phyloP scores from a whole-genome alignment of 2,797 vertebrate species.

The Parauchenoglanis punctatus region DNA sequence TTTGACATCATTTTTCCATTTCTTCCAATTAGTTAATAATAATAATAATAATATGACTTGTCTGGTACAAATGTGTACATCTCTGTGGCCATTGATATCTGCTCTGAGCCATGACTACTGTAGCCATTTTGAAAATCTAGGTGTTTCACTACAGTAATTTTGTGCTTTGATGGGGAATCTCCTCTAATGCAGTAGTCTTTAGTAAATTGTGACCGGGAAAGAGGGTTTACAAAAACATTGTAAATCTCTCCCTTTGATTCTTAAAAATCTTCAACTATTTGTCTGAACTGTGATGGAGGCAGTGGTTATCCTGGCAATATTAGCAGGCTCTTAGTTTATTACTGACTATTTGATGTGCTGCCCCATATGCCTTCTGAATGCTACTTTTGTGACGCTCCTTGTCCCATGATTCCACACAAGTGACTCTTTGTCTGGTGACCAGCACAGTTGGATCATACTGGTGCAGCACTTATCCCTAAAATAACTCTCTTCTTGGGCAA shows the following conservation, averaged over 20 bases:
- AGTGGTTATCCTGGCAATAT: background rate
- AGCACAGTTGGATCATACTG: background rate
- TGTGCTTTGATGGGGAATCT: background rate
- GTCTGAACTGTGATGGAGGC: background rate
- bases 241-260: background rate
- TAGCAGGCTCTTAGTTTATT: conserved; percentile 33
- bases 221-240: background rate
- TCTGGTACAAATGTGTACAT: background rate
- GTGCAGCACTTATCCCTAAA: background rate
- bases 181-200: background rate
- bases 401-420: conserved; percentile 45
- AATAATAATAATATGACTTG: background rate
- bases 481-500: conserved; percentile 36
- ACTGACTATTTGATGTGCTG: conserved; percentile 60
- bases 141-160: background rate
- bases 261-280: background rate
- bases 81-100: background rate
- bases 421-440: background rate
- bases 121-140: background rate
- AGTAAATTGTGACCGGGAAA: background rate
- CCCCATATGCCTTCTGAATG: conserved; percentile 63
- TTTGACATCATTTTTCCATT: background rate
- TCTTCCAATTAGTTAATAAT: background rate
- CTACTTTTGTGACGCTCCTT: conserved; percentile 53
- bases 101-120: background rate